Percentiles rank a stretch among this genome's conserved stretches.
Conservation (phyloP, 1,140 invertebrate species). For the Potamilus streckersoni region DNA sequence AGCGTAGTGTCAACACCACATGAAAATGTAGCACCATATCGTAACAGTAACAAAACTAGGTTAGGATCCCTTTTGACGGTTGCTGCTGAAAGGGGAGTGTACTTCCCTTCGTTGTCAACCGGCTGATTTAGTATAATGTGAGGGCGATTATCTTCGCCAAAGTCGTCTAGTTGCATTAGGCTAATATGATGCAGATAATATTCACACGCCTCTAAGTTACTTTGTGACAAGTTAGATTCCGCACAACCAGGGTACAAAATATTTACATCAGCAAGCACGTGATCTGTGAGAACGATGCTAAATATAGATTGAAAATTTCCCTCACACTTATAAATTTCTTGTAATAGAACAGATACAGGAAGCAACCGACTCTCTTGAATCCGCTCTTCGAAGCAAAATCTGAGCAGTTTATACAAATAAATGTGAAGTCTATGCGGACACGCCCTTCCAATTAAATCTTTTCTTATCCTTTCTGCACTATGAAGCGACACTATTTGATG, state of each 20-base stretch:
- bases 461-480: no score
- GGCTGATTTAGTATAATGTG: slow-evolving; percentile 7
- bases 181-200: slow-evolving; percentile 25
- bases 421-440: slow-evolving; percentile 6
- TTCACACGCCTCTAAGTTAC: slow-evolving; percentile 11
- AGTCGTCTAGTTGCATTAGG: background rate
- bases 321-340: slow-evolving; percentile 24
- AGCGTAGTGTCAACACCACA: slow-evolving; percentile 1
- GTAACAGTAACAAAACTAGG: slow-evolving; percentile 14
- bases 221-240: background rate
- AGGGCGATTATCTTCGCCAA: background rate
- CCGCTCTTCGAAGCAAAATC: slow-evolving; percentile 18
- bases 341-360: slow-evolving; percentile 27
- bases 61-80: slow-evolving; percentile 17
- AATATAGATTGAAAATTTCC: slow-evolving; percentile 20
- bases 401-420: slow-evolving; percentile 10
- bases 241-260: slow-evolving; percentile 12
- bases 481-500: no score
- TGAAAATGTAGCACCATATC: slow-evolving; percentile 1
- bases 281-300: slow-evolving; percentile 11
- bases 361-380: slow-evolving; percentile 23
- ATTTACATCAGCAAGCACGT: slow-evolving; percentile 4
- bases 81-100: slow-evolving; percentile 12
- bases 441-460: no score
- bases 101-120: slow-evolving; percentile 9